phyloP scores from a whole-genome alignment of 1,140 invertebrate genomes.

The Rhopalosiphum maidis region DNA sequence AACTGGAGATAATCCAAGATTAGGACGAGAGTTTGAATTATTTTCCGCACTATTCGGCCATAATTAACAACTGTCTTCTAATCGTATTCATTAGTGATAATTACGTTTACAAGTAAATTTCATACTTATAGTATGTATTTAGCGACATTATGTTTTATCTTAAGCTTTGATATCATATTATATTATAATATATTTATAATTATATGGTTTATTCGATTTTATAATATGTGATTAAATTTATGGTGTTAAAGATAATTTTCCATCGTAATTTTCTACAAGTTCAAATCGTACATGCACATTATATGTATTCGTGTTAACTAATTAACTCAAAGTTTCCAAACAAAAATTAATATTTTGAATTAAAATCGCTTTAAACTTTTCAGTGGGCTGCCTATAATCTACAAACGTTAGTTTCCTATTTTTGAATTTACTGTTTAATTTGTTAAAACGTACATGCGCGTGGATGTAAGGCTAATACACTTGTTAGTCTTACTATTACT shows the following conservation, averaged over 20 bases:
- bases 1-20: background rate
- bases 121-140: background rate
- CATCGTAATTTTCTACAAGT: background rate
- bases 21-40: background rate
- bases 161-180: background rate
- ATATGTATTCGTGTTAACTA: background rate
- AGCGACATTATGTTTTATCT: background rate
- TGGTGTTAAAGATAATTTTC: background rate
- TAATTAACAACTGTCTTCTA: background rate
- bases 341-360: background rate
- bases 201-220: background rate
- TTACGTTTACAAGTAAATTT: background rate
- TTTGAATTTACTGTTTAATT: background rate
- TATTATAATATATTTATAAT: background rate
- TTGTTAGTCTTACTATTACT: too few relatives aligned
- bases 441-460: background rate
- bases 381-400: background rate
- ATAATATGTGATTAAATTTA: background rate
- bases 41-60: background rate
- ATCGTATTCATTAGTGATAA: conserved; percentile 10
- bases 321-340: background rate
- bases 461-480: background rate
- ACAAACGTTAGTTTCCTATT: background rate
- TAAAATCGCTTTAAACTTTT: background rate
- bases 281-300: background rate